phyloP scores from a whole-genome alignment of 2,797 vertebrate genomes.

The Anableps anableps region DNA sequence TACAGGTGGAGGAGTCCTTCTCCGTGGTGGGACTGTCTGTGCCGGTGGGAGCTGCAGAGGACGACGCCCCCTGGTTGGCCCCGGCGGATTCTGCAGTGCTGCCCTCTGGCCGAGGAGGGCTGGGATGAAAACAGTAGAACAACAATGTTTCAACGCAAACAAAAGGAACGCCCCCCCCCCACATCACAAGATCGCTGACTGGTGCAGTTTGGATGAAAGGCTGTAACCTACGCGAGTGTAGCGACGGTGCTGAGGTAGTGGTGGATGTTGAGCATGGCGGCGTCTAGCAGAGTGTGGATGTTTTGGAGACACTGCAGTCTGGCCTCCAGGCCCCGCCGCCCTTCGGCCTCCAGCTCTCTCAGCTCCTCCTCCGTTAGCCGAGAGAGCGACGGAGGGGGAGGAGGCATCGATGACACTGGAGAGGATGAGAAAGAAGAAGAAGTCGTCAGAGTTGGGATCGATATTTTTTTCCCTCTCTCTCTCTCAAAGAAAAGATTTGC shows the following conservation, averaged over 20 bases:
- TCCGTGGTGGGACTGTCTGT: constrained; percentile 49
- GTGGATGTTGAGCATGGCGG: constrained; percentile 97
- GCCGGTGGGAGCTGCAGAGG: constrained; percentile 44
- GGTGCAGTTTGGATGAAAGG: neutral
- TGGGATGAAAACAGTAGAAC: constrained; percentile 38
- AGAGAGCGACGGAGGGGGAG: constrained; percentile 89
- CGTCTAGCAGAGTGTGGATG: constrained; percentile 94
- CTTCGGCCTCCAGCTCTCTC: constrained; percentile 91
- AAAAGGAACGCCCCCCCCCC: too few species aligned
- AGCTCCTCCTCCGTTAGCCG: constrained; percentile 91
- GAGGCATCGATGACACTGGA: constrained; percentile 92
- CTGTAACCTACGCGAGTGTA: constrained; percentile 81
- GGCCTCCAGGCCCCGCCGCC: constrained; percentile 89
- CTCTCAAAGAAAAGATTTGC: too few species aligned
- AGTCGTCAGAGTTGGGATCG: neutral
- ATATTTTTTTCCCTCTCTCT: too few species aligned
- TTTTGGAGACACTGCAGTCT: constrained; percentile 94
- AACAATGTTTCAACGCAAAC: neutral
- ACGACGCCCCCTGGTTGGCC: constrained; percentile 30
- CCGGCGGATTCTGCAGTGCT: constrained; percentile 47
- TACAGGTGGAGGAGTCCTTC: constrained; percentile 53
- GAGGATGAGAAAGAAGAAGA: neutral
- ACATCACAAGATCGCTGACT: too few species aligned
- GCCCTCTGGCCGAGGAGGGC: constrained; percentile 75
- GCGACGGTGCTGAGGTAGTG: constrained; percentile 93